Base-by-base conservation (phyloP, 1,140 invertebrate genomes). In the Aphis craccivora region DNA sequence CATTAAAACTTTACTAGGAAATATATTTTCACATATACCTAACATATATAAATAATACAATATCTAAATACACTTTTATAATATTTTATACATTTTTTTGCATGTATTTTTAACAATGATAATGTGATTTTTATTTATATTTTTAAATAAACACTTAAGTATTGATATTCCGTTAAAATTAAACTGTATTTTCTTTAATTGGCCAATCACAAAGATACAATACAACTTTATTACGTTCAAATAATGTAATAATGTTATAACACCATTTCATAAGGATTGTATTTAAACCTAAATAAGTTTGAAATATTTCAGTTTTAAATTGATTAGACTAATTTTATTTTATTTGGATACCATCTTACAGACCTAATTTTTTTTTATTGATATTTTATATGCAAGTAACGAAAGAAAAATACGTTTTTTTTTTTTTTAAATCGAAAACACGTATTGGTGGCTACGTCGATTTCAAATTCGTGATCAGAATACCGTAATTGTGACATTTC, bases 401-500 rank as follows among this genome's bases (percentile, higher is more conserved):
- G 83, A 76, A 76, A 18, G 60, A 76, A 86, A 84, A 86, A 40
- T 86, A 43, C 37, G 22, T 84, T 25, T 84, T 84, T 83, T 86
- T 83, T 43, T 86, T 84, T 9, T 2, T 40, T 18, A 86, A 86
- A 86, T 43, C 40, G 40, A 45, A 86, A 86, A 86, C 84, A 86
- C 40, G 84, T 45, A 45, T 86, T 86, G 40, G 37, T 86, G 43
- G 84, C 84, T 86, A 86, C 40, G 37, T 86, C 84, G 43, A 86
- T 86, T 86, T 40, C 37, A 45, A 86, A 86, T 30, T 45, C 84
- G 84, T 86, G 84, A 30, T 86, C 84, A n/a, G 84, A 86, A 86
- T 86, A 86, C 84, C 84, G 40, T 86, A 45, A 43, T 86, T 86
- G 84, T 86, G 37, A n/a, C 84, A 86, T 86, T 86, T 45, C 84